These are phyloP conservation scores for Xylota sylvarum DNA, from an alignment of 2,888 invertebrate genomes.

Conservation along the genomic window DNA sequence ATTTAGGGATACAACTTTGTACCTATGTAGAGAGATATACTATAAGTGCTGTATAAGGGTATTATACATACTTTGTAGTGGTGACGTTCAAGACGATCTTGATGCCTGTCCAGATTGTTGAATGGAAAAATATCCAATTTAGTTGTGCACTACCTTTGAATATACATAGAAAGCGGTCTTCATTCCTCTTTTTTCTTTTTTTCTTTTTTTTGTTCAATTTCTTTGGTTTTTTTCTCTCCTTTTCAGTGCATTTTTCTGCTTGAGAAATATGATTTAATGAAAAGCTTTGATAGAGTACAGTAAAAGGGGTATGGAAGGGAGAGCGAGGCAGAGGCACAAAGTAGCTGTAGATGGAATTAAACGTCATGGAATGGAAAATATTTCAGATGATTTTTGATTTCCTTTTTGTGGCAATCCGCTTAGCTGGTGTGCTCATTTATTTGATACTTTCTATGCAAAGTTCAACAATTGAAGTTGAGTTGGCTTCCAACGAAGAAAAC, in stretches of 20 bases:
- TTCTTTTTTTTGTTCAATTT: background rate
- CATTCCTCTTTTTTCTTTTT: background rate
- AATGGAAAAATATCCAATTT: conserved; percentile 71
- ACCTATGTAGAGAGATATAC: background rate
- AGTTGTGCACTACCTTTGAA: conserved; percentile 49
- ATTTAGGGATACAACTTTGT: conserved; percentile 13
- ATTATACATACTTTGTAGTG: conserved; percentile 20
- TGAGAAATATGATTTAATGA: conserved; percentile 70
- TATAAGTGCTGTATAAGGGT: background rate
- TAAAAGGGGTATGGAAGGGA: background rate
- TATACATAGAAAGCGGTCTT: conserved; percentile 21
- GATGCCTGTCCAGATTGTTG: conserved; percentile 61
- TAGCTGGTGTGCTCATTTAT: background rate
- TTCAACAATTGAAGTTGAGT: conserved; percentile 40
- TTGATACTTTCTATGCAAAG: conserved; percentile 15
- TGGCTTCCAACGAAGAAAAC: conserved; percentile 3
- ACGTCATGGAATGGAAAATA: conserved; percentile 4
- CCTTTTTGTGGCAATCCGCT: conserved; percentile 37
- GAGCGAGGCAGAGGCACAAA: conserved; percentile 2
- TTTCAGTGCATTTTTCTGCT: conserved; percentile 56
- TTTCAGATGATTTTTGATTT: conserved; percentile 39
- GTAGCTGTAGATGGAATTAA: conserved; percentile 8
- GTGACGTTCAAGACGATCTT: conserved; percentile 62
- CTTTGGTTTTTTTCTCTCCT: background rate
- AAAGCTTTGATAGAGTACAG: conserved; percentile 37